Conservation (phyloP, 2,113 vertebrate species). For the Stomatorhinus ivindoensis region DNA sequence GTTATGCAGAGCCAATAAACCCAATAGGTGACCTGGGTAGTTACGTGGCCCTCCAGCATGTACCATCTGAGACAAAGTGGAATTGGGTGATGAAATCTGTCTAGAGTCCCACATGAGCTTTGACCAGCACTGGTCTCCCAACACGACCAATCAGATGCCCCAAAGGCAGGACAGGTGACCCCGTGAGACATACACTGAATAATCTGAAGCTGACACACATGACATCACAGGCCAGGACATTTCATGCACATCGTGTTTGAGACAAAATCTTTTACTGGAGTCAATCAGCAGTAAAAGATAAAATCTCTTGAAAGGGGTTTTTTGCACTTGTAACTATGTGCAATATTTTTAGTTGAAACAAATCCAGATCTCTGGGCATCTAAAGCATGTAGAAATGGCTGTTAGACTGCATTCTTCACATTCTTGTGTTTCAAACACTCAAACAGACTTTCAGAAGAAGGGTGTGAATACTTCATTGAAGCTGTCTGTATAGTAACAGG, state of each 20-base stretch:
- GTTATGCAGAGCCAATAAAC: background rate
- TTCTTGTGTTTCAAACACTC: background rate
- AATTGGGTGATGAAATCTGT: background rate
- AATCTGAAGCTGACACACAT: background rate
- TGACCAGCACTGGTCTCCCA: background rate
- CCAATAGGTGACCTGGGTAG: background rate
- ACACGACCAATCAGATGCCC: background rate
- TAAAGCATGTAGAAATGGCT: background rate
- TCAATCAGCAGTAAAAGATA: background rate
- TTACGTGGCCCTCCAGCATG: background rate
- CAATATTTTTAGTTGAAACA: background rate
- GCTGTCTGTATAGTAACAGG: background rate
- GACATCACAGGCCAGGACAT: background rate
- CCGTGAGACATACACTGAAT: background rate
- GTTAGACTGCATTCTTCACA: background rate
- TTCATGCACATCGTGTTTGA: background rate
- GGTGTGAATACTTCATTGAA: background rate
- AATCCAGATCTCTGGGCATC: background rate
- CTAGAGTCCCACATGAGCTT: background rate
- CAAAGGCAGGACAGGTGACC: background rate
- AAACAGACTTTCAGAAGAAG: background rate
- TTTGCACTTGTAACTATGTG: background rate
- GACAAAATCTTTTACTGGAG: background rate
- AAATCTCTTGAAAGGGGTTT: background rate
- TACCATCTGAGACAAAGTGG: background rate